Conservation (phyloP, 2,888 invertebrate genomes). For the Nipponacmea schrenckii region DNA sequence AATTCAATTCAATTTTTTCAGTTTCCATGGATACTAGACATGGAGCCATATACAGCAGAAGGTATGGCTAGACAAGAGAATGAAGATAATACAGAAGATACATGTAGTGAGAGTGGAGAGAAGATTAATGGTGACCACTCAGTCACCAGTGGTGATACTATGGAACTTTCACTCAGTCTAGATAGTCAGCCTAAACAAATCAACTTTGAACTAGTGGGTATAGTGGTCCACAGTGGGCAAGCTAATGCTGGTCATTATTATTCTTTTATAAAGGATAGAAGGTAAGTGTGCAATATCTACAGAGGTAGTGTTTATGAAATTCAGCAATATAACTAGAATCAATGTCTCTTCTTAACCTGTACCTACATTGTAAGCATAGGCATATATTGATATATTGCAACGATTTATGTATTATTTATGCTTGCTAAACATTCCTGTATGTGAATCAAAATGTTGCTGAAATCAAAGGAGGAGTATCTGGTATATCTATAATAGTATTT, state of each 20-base stretch:
- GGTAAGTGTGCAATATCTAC: slow-evolving; percentile 37
- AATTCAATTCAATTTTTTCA: slow-evolving; percentile 37
- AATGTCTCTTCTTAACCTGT: too few species aligned
- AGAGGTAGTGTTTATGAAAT: too few species aligned
- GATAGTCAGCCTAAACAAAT: slow-evolving; percentile 52
- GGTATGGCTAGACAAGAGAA: slow-evolving; percentile 61
- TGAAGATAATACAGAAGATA: slow-evolving; percentile 21
- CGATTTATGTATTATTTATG: too few species aligned
- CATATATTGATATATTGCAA: too few species aligned
- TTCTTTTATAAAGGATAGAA: slow-evolving; percentile 69
- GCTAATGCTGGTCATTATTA: slow-evolving; percentile 73
- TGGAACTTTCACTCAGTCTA: slow-evolving; percentile 39
- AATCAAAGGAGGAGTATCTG: too few species aligned
- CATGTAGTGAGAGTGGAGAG: slow-evolving; percentile 11
- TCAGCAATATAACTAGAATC: too few species aligned
- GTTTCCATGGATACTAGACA: slow-evolving; percentile 71
- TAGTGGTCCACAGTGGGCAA: slow-evolving; percentile 72
- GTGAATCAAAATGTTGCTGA: too few species aligned
- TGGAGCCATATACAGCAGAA: slow-evolving; percentile 71
- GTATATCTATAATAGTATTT: too few species aligned
- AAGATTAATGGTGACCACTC: neutral
- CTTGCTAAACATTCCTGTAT: too few species aligned
- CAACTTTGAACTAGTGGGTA: slow-evolving; percentile 70
- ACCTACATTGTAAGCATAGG: too few species aligned
- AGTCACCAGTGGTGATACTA: neutral